Conservation (phyloP, 2,888 invertebrate genomes). For the Heliconius sara region DNA sequence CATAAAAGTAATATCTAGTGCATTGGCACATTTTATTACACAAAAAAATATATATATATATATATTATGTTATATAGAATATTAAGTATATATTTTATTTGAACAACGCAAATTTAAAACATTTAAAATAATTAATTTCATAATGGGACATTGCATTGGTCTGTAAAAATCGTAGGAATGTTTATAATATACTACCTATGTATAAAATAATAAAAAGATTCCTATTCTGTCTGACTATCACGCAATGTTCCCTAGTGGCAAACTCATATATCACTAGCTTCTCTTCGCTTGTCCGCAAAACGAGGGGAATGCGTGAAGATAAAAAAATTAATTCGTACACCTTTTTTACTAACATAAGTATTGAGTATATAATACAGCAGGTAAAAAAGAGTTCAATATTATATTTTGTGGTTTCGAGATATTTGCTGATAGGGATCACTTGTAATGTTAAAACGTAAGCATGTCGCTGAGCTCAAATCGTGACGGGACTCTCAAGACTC, state of each 20-base stretch:
- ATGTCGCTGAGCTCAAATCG: conserved; percentile 45
- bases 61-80: background rate
- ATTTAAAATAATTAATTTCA: background rate
- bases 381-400: background rate
- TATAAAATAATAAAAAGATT: background rate
- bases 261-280: background rate
- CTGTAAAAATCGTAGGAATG: background rate
- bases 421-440: conserved; percentile 37
- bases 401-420: conserved; percentile 12
- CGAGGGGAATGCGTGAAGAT: conserved; percentile 10
- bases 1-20: too few species aligned
- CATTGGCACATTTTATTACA: too few species aligned
- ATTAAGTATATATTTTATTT: background rate
- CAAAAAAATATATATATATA: background rate
- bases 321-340: background rate
- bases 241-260: background rate
- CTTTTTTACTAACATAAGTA: background rate
- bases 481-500: conserved; percentile 44
- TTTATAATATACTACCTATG: background rate
- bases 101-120: background rate
- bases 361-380: background rate
- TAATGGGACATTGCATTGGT: too few species aligned
- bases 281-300: background rate
- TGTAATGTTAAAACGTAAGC: conserved; percentile 43
- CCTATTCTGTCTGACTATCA: background rate